Evolutionary conservation across 92 coral and sea anemone species (phyloP), one percentile per base, ranked within the genome.

Genomic region (Chrysogorgia sp.): DNA sequence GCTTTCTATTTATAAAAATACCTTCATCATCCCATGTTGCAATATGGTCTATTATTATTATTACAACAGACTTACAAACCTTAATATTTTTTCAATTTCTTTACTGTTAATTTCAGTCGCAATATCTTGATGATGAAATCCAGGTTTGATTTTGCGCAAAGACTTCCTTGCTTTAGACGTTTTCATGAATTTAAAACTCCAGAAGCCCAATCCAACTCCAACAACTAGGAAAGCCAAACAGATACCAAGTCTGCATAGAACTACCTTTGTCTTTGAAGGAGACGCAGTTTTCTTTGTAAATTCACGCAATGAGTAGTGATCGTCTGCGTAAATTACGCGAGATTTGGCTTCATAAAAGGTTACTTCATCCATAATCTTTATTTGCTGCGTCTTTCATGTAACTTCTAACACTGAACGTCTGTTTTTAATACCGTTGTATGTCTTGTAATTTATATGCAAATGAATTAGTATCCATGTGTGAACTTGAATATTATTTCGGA

Each of bases 21-120:
- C n/a, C n/a, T n/a, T n/a, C n/a, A n/a, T n/a, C n/a, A n/a, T n/a
- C 30, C 68, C 35, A 31, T 7, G 40, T 15, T 19, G 34, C 68
- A 62, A 12, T 63, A 25, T 30, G 32, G 0, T 34, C 23, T 30
- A 0, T 28, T 23, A 0, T 19, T 2, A n/a, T 26, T 26, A 59
- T 5, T 40, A 24, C 34, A 40, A 28, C 26, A 12, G 29, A 58
- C 20, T 17, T 31, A 63, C 71, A 65, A 65, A 65, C 72, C 72
- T 65, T 22, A 65, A 8, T 34, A 34, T 22, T 19, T 65, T 65
- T 35, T 65, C 72, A 26, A 65, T 65, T 65, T 40, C 52, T 20
- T 21, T 32, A 1, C 72, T 34, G 26, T 65, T 53, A 37, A 65
- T 65, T 37, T 35, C 52, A 14, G 7, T 2, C 9, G 72, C 72